These are phyloP conservation scores for Drosophila lutescens DNA, from an alignment of 2,888 invertebrate species.

Conservation along the genomic window DNA sequence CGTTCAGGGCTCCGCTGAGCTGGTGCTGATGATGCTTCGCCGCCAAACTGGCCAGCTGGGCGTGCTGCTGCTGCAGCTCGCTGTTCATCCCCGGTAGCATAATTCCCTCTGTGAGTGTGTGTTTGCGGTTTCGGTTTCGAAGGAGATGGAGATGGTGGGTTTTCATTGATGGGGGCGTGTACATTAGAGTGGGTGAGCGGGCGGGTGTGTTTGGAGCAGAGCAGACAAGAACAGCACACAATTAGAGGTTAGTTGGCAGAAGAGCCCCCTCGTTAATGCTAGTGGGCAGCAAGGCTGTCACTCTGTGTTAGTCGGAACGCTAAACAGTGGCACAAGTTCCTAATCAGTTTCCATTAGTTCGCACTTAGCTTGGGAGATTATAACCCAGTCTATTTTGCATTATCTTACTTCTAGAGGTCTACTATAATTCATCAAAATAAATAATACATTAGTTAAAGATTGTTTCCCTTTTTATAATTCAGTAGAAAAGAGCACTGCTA, in stretches of 20 bases:
- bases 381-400: background rate
- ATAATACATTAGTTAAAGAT: background rate
- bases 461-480: too few species aligned
- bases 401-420: background rate
- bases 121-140: constrained; percentile 22
- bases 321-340: constrained; percentile 2
- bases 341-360: background rate
- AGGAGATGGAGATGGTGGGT: background rate
- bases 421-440: too few species aligned
- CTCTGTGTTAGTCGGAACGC: constrained; percentile 1
- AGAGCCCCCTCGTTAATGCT: constrained; percentile 7
- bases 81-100: constrained; percentile 77
- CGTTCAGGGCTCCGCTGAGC: constrained; percentile 68
- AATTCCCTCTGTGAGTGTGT: constrained; percentile 67
- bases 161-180: constrained; percentile 15
- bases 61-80: constrained; percentile 62
- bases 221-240: constrained; percentile 37
- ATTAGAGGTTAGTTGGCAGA: constrained; percentile 36
- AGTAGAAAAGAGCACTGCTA: too few species aligned
- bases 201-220: background rate
- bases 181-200: constrained; percentile 7
- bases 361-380: background rate
- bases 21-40: constrained; percentile 81
- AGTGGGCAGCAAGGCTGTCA: constrained; percentile 6
- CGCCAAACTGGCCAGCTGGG: constrained; percentile 64